Base-by-base conservation (phyloP, 2,888 invertebrate species). In the Amiota communis region DNA sequence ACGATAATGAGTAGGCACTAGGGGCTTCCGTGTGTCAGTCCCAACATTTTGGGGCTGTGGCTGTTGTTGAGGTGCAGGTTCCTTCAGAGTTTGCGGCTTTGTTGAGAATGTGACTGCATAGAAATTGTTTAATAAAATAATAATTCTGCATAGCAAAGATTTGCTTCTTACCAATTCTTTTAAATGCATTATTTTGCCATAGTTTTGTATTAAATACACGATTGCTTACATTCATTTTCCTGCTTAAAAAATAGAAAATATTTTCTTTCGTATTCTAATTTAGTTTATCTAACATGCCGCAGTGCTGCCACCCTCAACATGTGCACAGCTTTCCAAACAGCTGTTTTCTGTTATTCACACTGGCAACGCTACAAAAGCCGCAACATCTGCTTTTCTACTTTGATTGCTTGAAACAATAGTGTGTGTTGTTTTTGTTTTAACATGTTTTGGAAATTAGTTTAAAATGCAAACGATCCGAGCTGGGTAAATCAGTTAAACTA, bases 1-100 rank as follows among this genome's bases (percentile, higher is more conserved):
- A 79, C 96, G 91, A 83, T 92, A 93, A 68, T 93, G 91, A 1
- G 92, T 83, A 0, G 91, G 89, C 2, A 86, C 84, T n/a, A 89
- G 74, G 0, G 84, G 80, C 71, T 85, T 86, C 13, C 86, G 79
- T 82, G 77, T 12, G 23, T 67, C 36, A 48, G n/a, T 0, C 47
- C 56, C n/a, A 4, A 10, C 12, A n/a, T n/a, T 53, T 20, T 69
- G 69, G 15, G 46, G 36, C 23, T 71, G 70, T 13, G 23, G 70
- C 70, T 75, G 63, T 23, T 68, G 75, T 57, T 80, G 75, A 20
- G 71, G 56, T 20, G 61, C 74, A 69, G 76, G 75, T 46, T 78
- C 77, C 61, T 79, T 79, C 49, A 80, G 72, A 12, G 64, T 77
- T 57, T 74, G 77, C 46, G 80, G 73, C 69, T 86, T 86, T 8